Conservation (phyloP, 2,888 invertebrate genomes). For the Branchipolynoe longqiensis region DNA sequence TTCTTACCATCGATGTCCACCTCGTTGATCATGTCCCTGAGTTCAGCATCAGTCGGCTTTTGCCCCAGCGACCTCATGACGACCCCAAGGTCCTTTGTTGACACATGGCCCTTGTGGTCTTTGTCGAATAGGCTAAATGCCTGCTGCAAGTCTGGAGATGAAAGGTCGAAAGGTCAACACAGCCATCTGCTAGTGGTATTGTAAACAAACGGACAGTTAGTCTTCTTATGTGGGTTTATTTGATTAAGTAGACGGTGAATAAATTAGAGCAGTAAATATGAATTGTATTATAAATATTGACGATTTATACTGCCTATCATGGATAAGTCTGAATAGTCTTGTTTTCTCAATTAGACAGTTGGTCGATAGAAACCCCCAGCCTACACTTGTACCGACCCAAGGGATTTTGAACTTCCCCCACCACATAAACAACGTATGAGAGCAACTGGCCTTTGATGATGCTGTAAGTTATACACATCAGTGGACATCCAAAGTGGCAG, state of each 20-base stretch:
- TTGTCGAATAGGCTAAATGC: constrained; percentile 63
- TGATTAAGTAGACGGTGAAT: background rate
- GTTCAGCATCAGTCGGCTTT: constrained; percentile 60
- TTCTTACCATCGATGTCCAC: constrained; percentile 59
- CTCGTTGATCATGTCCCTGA: constrained; percentile 63
- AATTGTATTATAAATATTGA: background rate
- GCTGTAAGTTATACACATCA: no score
- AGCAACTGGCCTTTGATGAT: no score
- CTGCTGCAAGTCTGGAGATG: constrained; percentile 55
- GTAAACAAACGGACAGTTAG: background rate
- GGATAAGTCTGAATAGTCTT: no score
- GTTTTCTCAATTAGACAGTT: no score
- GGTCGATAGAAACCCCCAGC: no score
- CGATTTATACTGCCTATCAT: no score
- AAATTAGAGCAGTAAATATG: background rate
- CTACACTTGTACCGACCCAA: no score
- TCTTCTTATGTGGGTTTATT: background rate
- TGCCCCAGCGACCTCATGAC: constrained; percentile 63
- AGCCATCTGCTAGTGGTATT: background rate
- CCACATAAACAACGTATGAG: no score
- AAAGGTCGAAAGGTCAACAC: no score
- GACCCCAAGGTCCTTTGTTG: constrained; percentile 57
- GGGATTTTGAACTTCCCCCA: no score
- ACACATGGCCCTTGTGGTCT: constrained; percentile 63
- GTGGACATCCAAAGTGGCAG: no score